Base-by-base conservation (phyloP, 2,113 vertebrate species). In the Propithecus coquereli region DNA sequence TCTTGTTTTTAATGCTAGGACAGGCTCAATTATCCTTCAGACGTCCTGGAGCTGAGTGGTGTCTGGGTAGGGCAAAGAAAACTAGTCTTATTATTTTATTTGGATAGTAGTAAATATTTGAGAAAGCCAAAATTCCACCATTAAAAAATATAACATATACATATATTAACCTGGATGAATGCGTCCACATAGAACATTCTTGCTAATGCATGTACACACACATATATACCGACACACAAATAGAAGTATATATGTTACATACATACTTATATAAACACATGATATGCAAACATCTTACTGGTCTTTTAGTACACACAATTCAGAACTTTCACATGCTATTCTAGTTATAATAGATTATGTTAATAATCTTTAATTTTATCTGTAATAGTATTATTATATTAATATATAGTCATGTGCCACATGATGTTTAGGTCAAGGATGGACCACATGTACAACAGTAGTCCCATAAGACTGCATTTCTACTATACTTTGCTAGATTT, bases 301-400 rank as follows among this genome's bases (percentile, higher is more conserved):
- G n/a, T 77, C 7, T 92, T 89, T 86, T 90, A 52, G 43, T 50
- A 65, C 8, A 82, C 3, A 66, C 14, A 92, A 79, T 43, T 79
- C 73, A 96, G 27, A 84, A 30, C 30, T 84, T 93, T 74, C 23
- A 43, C 22, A 40, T 84, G 54, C 2, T 73, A 79, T 22, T 94
- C 52, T 87, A 27, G 20, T 47, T 92, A 20, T 37, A 47, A 65
- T 32, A 65, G 25, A 30, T 40, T 54, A 16, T 74, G 12, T 8
- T 87, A 84, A 86, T 86, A 43, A 45, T 43, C 43, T 91, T 91
- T 82, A 32, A 88, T 87, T 80, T 96, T 90, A 86, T 82, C 61
- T 11, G 70, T 79, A 32, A 34, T 74, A 89, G 45, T 73, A 82
- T 71, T 85, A 45, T 63, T 17, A 76, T 76, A 18, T 54, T 54